Conservation (phyloP, 2,888 invertebrate species). For the Eudemis profundana region DNA sequence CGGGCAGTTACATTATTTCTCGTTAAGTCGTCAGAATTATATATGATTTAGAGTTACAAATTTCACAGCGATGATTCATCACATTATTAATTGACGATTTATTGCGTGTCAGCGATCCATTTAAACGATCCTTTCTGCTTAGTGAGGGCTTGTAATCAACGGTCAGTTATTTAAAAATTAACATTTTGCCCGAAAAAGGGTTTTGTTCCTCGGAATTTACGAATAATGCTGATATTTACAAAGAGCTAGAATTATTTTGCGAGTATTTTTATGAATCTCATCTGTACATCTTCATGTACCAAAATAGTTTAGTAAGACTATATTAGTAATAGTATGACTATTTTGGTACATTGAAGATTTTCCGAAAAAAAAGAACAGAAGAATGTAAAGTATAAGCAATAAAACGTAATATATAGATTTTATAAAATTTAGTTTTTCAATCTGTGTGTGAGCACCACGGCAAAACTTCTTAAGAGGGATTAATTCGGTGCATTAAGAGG, state of each 20-base stretch:
- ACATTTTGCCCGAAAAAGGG: constrained; percentile 27
- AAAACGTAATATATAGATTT: no score
- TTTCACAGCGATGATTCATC: constrained; percentile 36
- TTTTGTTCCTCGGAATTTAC: constrained; percentile 1
- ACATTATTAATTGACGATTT: constrained; percentile 40
- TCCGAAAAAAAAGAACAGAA: no score
- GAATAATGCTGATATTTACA: not conserved
- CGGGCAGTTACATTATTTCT: not conserved
- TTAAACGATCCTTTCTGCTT: constrained; percentile 36
- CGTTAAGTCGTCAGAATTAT: not conserved
- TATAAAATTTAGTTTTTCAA: no score
- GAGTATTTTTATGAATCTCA: not conserved
- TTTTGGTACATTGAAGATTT: no score
- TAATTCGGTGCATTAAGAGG: no score
- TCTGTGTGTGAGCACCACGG: no score
- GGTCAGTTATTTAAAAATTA: constrained; percentile 13
- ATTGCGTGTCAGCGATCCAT: constrained; percentile 24
- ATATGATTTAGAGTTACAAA: constrained; percentile 18
- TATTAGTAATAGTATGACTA: no score
- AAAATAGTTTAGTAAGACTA: no score
- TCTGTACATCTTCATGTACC: no score
- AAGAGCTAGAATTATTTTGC: not conserved
- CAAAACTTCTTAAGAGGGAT: no score
- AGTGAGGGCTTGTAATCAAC: constrained; percentile 25
- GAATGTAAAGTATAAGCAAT: no score